These are phyloP conservation scores for Brachystomella parvula DNA, from an alignment of 1,140 invertebrate genomes.

Conservation along the genomic window DNA sequence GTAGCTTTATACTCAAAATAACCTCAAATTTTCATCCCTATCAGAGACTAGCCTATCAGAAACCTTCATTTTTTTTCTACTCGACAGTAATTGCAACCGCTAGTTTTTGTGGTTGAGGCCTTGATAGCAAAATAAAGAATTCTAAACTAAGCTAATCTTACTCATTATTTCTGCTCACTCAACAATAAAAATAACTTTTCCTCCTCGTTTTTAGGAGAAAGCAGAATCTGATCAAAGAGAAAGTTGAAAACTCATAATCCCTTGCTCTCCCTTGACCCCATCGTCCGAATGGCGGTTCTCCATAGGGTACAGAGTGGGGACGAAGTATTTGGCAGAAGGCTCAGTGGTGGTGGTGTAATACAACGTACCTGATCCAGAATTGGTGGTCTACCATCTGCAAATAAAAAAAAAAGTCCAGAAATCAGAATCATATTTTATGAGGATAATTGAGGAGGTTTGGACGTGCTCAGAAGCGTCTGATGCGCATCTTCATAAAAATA, in stretches of 20 bases:
- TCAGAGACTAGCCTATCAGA: no score
- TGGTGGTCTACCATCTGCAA: slow-evolving; percentile 29
- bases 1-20: no score
- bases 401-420: slow-evolving; percentile 41
- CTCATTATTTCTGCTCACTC: slow-evolving; percentile 3
- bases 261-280: neutral
- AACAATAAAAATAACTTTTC: neutral
- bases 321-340: no score
- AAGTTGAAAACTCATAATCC: neutral
- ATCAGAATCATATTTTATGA: slow-evolving; percentile 39
- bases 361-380: slow-evolving; percentile 30
- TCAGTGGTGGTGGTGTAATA: no score
- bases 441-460: slow-evolving; percentile 7
- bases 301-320: no score
- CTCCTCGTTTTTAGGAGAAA: neutral
- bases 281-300: slow-evolving; percentile 14
- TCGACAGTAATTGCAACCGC: no score
- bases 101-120: no score
- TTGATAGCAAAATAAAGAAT: no score
- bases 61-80: no score
- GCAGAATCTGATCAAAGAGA: neutral
- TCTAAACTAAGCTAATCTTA: neutral
- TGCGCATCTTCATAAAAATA: slow-evolving; percentile 37
- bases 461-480: slow-evolving; percentile 28
- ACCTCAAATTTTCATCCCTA: no score